phyloP scores from a whole-genome alignment of 2,888 invertebrate genomes.

The Colletes collaris region DNA sequence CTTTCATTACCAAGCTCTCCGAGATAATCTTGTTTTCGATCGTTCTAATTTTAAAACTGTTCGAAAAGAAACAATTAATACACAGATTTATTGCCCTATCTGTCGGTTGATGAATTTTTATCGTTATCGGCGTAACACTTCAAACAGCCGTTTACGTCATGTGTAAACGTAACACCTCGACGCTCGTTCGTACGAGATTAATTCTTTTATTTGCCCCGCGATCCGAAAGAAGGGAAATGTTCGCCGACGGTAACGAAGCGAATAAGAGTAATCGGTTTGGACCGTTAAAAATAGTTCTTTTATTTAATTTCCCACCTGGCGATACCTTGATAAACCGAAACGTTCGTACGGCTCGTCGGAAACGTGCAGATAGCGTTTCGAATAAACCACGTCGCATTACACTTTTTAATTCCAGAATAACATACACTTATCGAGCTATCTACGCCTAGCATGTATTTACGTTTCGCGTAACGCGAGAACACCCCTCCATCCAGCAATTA shows the following conservation, averaged over 20 bases:
- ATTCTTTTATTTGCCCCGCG: conserved; percentile 1
- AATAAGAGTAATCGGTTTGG: too few species aligned
- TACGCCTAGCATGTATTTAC: not conserved
- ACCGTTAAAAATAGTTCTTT: not conserved
- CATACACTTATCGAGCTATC: conserved; percentile 6
- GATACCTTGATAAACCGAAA: conserved; percentile 16
- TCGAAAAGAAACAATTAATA: not conserved
- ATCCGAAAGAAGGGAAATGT: not conserved
- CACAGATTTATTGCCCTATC: not conserved
- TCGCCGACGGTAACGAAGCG: too few species aligned
- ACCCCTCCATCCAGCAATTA: too few species aligned
- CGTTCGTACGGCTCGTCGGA: not conserved
- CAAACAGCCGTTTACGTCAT: not conserved
- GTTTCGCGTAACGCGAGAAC: not conserved
- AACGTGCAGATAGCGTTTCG: not conserved
- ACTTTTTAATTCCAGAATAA: not conserved
- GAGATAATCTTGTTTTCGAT: conserved; percentile 5
- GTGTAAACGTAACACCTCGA: not conserved
- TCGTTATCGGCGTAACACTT: conserved; percentile 20
- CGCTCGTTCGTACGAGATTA: not conserved
- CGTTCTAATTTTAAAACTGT: conserved; percentile 12
- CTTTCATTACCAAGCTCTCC: not conserved
- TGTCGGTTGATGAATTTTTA: conserved; percentile 1
- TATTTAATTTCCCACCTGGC: conserved; percentile 15
- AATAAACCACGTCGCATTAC: not conserved